Base-by-base conservation (phyloP, 2,797 vertebrate species). In the Tiaroga cobitis region DNA sequence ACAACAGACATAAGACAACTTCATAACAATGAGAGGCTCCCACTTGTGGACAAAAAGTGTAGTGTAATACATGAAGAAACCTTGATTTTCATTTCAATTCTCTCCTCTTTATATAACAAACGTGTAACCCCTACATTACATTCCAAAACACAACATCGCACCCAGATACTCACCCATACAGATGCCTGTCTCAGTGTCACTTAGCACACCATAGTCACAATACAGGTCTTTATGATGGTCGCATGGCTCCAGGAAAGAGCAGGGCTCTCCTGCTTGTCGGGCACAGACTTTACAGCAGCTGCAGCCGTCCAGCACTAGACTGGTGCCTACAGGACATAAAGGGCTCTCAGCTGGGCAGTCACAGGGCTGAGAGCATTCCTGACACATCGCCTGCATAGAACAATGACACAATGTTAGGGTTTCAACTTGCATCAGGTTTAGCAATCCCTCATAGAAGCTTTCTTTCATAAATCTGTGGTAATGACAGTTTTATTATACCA, bases 261-360 rank as follows among this genome's bases (percentile, higher is more conserved):
- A 96, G 74, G 92, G 91, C 86, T 96, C 94, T 0, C 93, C 94
- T 0, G 92, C 91, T 90, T 96, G 95, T 85, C 72, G 73, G 89
- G 96, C 95, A 61, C 95, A 97, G 68, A 96, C 94, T 79, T 93
- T 96, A 90, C 95, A 96, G 92, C 96, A 97, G 1, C 95, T 94
- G 16, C 96, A 97, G 78, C 91, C 92, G 11, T 96, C 96, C 90
- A 94, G 87, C 21, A 96, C 88, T 0, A 94, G 91, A 88, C 95
- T 96, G 91, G 91, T 95, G 29, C 95, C 96, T 0, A 88, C 68
- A 0, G 92, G 92, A 80, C 96, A 97, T 69, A 88, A 90, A 26
- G 89, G 91, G 0, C 89, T 37, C 59, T 92, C 91, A 0, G 88
- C 73, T 16, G 94, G 92, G 90, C 96, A 97, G 69, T 85, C 87